Percentiles rank a stretch among this genome's conserved stretches.
Conservation (phyloP, 2,888 invertebrate species). For the Candidula unifasciata region DNA sequence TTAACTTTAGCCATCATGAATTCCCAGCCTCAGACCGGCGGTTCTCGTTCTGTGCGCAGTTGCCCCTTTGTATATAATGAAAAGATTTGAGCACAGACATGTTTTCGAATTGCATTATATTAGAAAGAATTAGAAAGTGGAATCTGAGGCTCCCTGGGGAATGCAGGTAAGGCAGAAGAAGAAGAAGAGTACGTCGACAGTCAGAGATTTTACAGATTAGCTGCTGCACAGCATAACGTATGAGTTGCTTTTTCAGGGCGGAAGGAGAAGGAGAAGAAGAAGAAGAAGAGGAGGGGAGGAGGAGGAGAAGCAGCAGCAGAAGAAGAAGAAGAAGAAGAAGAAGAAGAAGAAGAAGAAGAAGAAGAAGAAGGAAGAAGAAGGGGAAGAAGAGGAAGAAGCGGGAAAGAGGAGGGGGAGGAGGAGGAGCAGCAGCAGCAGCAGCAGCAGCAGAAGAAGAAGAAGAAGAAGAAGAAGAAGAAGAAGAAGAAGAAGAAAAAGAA, state of each 20-base stretch:
- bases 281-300: background rate
- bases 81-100: no score
- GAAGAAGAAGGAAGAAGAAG: no score
- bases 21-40: no score
- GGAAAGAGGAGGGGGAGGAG: background rate
- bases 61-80: no score
- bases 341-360: background rate
- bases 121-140: background rate
- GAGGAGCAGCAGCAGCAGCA: background rate
- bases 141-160: background rate
- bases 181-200: background rate
- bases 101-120: no score
- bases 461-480: conserved; percentile 28
- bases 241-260: no score
- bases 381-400: background rate
- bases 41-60: no score
- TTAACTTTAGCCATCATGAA: no score
- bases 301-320: background rate
- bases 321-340: background rate
- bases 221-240: no score
- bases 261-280: background rate
- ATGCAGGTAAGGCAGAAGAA: background rate
- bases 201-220: no score
- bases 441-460: conserved; percentile 2
- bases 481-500: conserved; percentile 26